Percentiles rank a stretch among this genome's conserved stretches.
Conservation (phyloP, 2,797 vertebrate species). For the Gobionotothen gibberifrons region DNA sequence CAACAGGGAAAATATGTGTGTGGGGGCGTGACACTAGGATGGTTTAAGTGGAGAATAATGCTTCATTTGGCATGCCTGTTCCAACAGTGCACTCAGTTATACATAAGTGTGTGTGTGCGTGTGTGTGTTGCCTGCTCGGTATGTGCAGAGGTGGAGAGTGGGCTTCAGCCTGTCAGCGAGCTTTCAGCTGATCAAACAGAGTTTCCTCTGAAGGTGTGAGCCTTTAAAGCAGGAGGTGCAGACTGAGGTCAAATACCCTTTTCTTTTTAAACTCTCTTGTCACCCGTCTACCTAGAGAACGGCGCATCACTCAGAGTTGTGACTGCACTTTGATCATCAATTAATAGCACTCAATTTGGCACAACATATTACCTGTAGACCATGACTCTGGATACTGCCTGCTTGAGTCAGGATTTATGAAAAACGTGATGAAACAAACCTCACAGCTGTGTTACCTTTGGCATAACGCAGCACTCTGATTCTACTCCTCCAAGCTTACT, state of each 20-base stretch:
- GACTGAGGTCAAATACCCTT: conserved; percentile 18
- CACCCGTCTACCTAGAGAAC: neutral
- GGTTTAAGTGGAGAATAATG: conserved; percentile 3
- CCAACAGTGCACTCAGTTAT: conserved; percentile 23
- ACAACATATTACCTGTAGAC: neutral
- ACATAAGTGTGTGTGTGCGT: conserved; percentile 9
- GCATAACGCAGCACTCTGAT: neutral
- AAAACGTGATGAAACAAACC: neutral
- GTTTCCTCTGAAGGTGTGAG: conserved; percentile 44
- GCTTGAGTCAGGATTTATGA: neutral
- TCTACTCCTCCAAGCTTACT: neutral
- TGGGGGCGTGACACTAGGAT: neutral
- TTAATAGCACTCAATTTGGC: neutral
- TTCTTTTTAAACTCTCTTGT: neutral
- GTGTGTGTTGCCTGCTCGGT: conserved; percentile 11
- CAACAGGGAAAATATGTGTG: neutral
- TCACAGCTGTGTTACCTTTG: neutral
- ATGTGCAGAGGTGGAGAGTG: conserved; percentile 44
- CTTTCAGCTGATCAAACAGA: conserved; percentile 57
- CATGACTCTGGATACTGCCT: no score
- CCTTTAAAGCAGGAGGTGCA: conserved; percentile 8
- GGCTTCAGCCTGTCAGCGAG: conserved; percentile 43
- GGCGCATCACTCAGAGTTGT: neutral
- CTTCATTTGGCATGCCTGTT: conserved; percentile 18
- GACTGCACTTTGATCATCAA: neutral